phyloP scores from a whole-genome alignment of 2,797 vertebrate species.

The Alectoris magna region DNA sequence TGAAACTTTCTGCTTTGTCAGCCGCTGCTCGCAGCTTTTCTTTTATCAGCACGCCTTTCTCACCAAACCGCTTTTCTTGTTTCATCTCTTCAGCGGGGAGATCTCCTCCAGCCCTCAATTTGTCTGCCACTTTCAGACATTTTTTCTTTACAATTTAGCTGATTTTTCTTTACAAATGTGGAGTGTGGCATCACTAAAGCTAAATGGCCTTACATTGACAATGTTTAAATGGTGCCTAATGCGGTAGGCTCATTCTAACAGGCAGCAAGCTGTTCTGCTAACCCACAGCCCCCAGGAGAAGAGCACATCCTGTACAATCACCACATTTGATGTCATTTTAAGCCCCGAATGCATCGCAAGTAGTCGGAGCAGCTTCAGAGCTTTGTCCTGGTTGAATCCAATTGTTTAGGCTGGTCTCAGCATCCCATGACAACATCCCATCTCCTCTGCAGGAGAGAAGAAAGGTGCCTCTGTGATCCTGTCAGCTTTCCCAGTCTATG shows the following conservation, averaged over 20 bases:
- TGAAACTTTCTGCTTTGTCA: background rate
- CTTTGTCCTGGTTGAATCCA: background rate
- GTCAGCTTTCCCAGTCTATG: background rate
- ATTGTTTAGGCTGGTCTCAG: background rate
- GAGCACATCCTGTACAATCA: background rate
- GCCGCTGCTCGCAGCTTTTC: background rate
- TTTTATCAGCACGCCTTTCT: background rate
- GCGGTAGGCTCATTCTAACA: background rate
- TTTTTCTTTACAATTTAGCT: background rate
- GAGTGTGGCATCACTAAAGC: background rate
- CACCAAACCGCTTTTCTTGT: background rate
- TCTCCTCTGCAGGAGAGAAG: background rate
- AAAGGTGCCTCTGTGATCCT: background rate
- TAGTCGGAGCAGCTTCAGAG: background rate
- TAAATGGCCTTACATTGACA: background rate
- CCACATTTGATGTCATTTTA: background rate
- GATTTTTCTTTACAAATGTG: background rate
- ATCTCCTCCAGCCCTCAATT: background rate
- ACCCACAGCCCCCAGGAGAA: background rate
- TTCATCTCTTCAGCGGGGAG: background rate
- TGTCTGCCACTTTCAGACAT: background rate
- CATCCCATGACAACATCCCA: background rate
- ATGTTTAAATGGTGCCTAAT: background rate
- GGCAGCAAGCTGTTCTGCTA: background rate
- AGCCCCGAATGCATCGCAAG: background rate